Conservation (phyloP, 2,888 invertebrate species). For the Lepidocyrtoides sp. region DNA sequence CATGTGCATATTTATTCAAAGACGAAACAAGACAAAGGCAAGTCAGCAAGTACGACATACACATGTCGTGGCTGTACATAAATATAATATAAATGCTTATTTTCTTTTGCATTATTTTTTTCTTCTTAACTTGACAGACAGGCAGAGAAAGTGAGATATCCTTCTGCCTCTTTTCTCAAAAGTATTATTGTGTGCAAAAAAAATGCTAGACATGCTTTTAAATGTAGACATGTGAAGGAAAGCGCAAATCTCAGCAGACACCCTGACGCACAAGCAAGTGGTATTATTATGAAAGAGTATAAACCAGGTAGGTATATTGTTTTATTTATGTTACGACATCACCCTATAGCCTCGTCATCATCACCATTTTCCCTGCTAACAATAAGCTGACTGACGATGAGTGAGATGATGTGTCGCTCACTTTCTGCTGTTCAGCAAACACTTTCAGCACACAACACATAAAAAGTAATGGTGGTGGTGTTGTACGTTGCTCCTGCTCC, state of each 20-base stretch:
- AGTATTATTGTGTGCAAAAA: neutral
- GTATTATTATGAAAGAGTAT: neutral
- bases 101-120: neutral
- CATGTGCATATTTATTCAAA: conserved; percentile 27
- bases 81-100: neutral
- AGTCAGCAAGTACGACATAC: neutral
- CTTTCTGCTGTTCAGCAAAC: neutral
- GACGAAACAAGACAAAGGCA: neutral
- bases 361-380: neutral
- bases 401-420: neutral
- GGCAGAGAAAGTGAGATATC: neutral
- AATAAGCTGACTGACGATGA: neutral
- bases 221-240: conserved; percentile 25
- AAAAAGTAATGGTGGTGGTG: neutral
- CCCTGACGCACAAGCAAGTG: neutral
- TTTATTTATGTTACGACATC: neutral
- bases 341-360: too few relatives aligned
- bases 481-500: neutral
- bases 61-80: neutral
- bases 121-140: neutral
- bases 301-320: neutral
- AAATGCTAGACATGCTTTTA: conserved; percentile 1
- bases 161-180: neutral
- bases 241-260: neutral
- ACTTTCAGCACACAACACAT: neutral